These are phyloP conservation scores for Hippocampus comes DNA, from an alignment of 2,113 vertebrate genomes.

Conservation along the genomic window DNA sequence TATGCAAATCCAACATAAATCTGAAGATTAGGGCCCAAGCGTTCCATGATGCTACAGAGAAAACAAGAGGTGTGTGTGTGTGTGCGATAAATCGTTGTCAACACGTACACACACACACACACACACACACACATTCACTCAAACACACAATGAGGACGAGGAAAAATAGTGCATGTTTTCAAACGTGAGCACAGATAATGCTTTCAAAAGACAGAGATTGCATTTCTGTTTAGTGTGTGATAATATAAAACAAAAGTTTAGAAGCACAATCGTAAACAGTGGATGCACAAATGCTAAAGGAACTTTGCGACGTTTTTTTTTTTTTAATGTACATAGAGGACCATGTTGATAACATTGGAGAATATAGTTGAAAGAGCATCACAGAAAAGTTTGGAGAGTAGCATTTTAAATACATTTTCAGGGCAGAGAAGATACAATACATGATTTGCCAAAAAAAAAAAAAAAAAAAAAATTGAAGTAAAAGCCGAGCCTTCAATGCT, in stretches of 20 bases:
- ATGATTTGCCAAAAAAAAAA: no score
- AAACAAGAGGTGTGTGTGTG: constrained; percentile 65
- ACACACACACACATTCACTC: constrained; percentile 26
- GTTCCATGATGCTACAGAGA: constrained; percentile 62
- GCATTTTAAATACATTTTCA: no score
- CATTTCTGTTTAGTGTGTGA: constrained; percentile 58
- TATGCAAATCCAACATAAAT: constrained; percentile 74
- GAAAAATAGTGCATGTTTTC: constrained; percentile 35
- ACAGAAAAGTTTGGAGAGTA: not conserved
- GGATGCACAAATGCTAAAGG: not conserved
- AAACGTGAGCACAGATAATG: constrained; percentile 47
- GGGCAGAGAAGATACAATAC: no score
- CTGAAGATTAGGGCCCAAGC: constrained; percentile 70
- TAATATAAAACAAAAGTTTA: constrained; percentile 47
- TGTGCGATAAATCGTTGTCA: constrained; percentile 55
- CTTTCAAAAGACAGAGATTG: constrained; percentile 46
- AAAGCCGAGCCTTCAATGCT: no score
- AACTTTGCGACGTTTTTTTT: constrained; percentile 13
- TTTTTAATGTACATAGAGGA: not conserved
- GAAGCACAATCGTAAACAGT: constrained; percentile 40
- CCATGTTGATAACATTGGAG: not conserved
- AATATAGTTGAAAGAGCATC: not conserved
- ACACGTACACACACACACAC: constrained; percentile 27
- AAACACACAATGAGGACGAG: constrained; percentile 22
- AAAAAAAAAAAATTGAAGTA: no score